Evolutionary conservation across 2,888 invertebrate species (phyloP).

Genomic region (Drosophila formosana): DNA sequence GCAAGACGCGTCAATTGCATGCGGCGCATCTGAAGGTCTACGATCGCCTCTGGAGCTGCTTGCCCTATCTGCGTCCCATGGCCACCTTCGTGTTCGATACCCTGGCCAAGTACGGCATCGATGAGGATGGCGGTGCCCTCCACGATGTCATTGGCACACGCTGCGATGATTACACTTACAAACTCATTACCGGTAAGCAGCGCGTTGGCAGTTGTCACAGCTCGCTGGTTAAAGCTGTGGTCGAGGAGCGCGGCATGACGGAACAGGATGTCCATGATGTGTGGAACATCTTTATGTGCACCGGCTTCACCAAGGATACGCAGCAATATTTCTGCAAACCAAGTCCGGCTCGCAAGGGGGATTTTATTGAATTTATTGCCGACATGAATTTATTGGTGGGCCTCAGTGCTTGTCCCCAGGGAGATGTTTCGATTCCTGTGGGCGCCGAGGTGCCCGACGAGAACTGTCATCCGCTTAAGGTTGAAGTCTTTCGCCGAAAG

Average conservation of each 20-base stretch:
- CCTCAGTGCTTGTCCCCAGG: conserved; percentile 85
- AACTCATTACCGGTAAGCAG: conserved; percentile 85
- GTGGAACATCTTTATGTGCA: conserved; percentile 86
- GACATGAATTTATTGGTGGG: conserved; percentile 86
- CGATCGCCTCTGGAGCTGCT: conserved; percentile 86
- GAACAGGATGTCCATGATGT: conserved; percentile 86
- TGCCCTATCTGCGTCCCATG: conserved; percentile 86
- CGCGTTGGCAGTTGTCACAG: conserved; percentile 85
- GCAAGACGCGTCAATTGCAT: conserved; percentile 86
- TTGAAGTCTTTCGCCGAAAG: conserved; percentile 84
- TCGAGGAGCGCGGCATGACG: conserved; percentile 82
- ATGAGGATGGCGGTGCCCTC: conserved; percentile 85
- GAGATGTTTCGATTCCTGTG: conserved; percentile 85
- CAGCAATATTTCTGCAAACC: conserved; percentile 86
- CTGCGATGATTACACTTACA: conserved; percentile 86
- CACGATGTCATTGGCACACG: conserved; percentile 86
- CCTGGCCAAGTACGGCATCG: conserved; percentile 85
- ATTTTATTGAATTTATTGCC: conserved; percentile 86
- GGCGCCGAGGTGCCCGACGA: conserved; percentile 84
- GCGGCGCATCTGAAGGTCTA: conserved; percentile 85
- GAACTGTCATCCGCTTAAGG: conserved; percentile 84
- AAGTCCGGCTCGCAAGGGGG: conserved; percentile 85
- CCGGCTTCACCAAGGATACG: conserved; percentile 85
- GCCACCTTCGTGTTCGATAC: conserved; percentile 86
- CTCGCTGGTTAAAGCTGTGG: conserved; percentile 84